A percentile compares a stretch with the other conserved stretches of the same genome.
phyloP scores from a whole-genome alignment of 2,888 invertebrate species.

The Epirrhoe alternata region DNA sequence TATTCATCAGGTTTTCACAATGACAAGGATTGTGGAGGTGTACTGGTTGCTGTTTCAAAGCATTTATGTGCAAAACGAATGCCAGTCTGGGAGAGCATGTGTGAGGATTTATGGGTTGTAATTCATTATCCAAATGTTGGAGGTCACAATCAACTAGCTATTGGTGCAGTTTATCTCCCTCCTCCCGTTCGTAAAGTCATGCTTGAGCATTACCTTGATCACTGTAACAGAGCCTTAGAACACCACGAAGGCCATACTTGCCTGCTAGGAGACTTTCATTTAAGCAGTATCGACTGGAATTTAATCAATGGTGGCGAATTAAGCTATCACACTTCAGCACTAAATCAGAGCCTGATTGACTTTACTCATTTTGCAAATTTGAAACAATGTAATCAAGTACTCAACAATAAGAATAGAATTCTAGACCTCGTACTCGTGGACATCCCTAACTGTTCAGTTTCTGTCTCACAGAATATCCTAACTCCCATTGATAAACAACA shows the following conservation, averaged over 20 bases:
- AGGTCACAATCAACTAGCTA: neutral
- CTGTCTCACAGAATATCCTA: neutral
- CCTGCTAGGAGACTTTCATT: constrained; percentile 7
- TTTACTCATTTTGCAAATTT: constrained; percentile 8
- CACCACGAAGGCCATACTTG: constrained; percentile 7
- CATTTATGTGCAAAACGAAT: neutral
- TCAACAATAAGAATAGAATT: constrained; percentile 1
- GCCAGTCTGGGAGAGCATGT: constrained; percentile 3
- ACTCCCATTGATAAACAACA: neutral
- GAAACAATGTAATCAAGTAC: constrained; percentile 3
- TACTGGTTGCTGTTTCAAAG: constrained; percentile 7
- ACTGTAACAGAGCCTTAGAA: constrained; percentile 12
- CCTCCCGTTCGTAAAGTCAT: neutral
- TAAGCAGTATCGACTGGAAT: constrained; percentile 6
- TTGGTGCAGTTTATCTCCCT: constrained; percentile 10
- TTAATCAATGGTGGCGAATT: neutral
- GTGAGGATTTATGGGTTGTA: constrained; percentile 11
- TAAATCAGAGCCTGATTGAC: neutral
- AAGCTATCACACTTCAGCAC: neutral
- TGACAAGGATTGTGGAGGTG: neutral
- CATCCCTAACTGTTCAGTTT: neutral
- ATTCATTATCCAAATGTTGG: neutral
- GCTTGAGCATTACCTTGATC: constrained; percentile 8
- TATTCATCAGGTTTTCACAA: constrained; percentile 4
- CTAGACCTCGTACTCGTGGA: constrained; percentile 4